phyloP scores from a whole-genome alignment of 2,888 invertebrate species.

The Xestia sexstrigata region DNA sequence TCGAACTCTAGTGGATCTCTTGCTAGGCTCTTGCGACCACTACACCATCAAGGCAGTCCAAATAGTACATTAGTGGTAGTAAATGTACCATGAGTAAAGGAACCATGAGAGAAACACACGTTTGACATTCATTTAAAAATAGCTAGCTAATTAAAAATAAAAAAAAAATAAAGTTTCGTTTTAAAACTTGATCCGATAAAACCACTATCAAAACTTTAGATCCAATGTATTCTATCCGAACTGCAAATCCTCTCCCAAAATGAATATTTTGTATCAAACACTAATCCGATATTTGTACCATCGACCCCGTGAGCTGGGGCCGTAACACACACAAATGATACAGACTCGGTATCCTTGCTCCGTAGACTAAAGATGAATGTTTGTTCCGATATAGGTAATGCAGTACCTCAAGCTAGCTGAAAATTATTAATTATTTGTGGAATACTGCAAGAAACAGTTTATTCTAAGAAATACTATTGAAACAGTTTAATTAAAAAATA shows the following conservation, averaged over 20 bases:
- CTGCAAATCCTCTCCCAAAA: not conserved
- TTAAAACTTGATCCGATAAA: not conserved
- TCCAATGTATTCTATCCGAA: not conserved
- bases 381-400: slow-evolving; percentile 34
- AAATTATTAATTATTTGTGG: slow-evolving; percentile 1
- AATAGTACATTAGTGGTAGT: too few relatives aligned
- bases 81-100: too few relatives aligned
- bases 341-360: slow-evolving; percentile 38
- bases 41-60: too few relatives aligned
- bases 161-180: too few relatives aligned
- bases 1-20: too few relatives aligned
- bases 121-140: not conserved
- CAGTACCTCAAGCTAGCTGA: not conserved
- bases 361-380: slow-evolving; percentile 46
- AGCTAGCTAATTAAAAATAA: too few relatives aligned
- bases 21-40: too few relatives aligned
- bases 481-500: too few relatives aligned
- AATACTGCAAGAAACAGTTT: not conserved
- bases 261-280: slow-evolving; percentile 20
- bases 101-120: not conserved
- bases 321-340: slow-evolving; percentile 43
- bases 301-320: slow-evolving; percentile 14
- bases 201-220: not conserved
- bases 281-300: slow-evolving; percentile 6
- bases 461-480: not conserved